phyloP scores from a whole-genome alignment of 2,888 invertebrate species.

The Eupsilia transversa region DNA sequence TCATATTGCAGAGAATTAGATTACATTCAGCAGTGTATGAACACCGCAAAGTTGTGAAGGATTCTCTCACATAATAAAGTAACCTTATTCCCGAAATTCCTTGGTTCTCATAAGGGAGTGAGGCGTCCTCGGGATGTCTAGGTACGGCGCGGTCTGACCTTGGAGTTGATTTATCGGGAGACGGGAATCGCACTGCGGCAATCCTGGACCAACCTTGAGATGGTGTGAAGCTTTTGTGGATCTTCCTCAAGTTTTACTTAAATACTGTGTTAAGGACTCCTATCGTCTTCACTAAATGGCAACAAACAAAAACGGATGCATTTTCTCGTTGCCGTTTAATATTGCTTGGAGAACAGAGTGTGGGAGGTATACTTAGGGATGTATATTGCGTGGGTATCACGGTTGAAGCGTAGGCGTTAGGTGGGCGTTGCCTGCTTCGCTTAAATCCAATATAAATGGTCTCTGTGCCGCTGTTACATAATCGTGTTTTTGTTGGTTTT shows the following conservation, averaged over 20 bases:
- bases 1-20: conserved; percentile 9
- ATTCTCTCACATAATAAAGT: conserved; percentile 33
- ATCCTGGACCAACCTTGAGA: conserved; percentile 73
- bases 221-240: conserved; percentile 29
- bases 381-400: conserved; percentile 57
- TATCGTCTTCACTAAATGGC: background rate
- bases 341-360: conserved; percentile 21
- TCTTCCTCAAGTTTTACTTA: conserved; percentile 32
- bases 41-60: conserved; percentile 16
- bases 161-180: conserved; percentile 77
- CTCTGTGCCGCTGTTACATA: conserved; percentile 23
- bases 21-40: conserved; percentile 7
- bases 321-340: conserved; percentile 22
- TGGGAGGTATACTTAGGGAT: conserved; percentile 46
- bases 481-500: conserved; percentile 1
- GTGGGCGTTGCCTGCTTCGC: conserved; percentile 64
- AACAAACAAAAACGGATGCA: background rate
- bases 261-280: background rate
- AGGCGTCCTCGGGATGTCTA: conserved; percentile 69
- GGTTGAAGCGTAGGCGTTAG: conserved; percentile 63
- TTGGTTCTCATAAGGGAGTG: conserved; percentile 44
- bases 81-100: conserved; percentile 38
- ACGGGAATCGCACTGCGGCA: conserved; percentile 83
- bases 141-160: conserved; percentile 72
- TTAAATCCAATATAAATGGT: conserved; percentile 60